Evolutionary conservation across 2,888 invertebrate species (phyloP), one percentile per base, ranked within the genome.

Genomic region (Scrobipalpa atriplicella): DNA sequence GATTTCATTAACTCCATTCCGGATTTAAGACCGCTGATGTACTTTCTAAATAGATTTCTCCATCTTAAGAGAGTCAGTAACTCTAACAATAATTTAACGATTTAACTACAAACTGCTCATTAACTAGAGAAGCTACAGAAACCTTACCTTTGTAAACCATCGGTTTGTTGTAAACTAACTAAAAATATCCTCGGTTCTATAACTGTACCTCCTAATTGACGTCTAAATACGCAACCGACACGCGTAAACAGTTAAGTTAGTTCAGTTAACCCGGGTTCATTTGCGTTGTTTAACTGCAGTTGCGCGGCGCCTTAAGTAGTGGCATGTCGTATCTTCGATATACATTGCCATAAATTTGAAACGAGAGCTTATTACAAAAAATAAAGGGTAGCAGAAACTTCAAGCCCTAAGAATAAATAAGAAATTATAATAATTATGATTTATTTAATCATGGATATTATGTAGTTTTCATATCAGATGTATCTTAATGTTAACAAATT

Each of bases 211-310:
- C 77, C 81, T 72, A 77, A 84, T 83, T 85, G 85, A 84, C 82
- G 72, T 78, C 74, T 79, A 75, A 77, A 81, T 80, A 78, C 75
- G 74, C 78, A 78, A 78, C 74, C 72, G 75, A 75, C 72, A 58
- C 51, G 73, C 75, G 76, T 78, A 80, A 81, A 83, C 79, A 82
- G 63, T 63, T 51, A 63, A 63, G 51, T 63, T 47, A 8, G 63
- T 63, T 79, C 78, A 75, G 74, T 81, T 86, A 86, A 88, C 85
- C 84, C 85, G 76, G 80, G 76, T 77, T 77, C 79, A 80, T 83
- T 84, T 84, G 76, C 84, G 79, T 81, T 85, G 83, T 86, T 86
- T 84, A 85, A 85, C 81, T 76, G 81, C 80, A 83, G 85, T 86
- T 86, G 89, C 54, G 21, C 21, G 8, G 54, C 9, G 7, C n/a